A percentile compares a stretch with the other conserved stretches of the same genome.
Evolutionary conservation across 2,797 vertebrate species (phyloP).

Genomic region (Gallirallus australis): DNA sequence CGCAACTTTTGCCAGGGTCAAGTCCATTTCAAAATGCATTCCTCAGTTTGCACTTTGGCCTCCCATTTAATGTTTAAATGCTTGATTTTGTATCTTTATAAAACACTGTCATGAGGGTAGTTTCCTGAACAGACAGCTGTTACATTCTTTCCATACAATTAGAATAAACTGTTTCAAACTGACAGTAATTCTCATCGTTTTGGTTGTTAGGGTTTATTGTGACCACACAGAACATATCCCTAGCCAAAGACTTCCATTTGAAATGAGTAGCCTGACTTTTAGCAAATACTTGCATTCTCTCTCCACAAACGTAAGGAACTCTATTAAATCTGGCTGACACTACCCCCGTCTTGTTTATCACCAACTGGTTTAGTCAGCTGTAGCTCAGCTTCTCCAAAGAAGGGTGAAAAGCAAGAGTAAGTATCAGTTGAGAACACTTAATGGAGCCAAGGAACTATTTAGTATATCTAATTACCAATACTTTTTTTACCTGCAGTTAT

Average conservation of each 20-base stretch:
- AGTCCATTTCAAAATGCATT: neutral
- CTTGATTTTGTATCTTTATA: neutral
- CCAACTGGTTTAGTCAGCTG: neutral
- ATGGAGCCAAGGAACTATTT: conserved; percentile 5
- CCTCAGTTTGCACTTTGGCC: neutral
- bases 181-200: neutral
- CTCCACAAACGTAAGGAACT: neutral
- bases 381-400: neutral
- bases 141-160: neutral
- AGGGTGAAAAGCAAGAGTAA: neutral
- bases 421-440: neutral
- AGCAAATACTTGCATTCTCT: neutral
- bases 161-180: neutral
- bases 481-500: neutral
- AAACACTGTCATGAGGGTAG: neutral
- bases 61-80: neutral
- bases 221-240: neutral
- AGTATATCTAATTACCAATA: conserved; percentile 11
- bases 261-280: neutral
- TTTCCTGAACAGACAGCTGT: neutral
- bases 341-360: neutral
- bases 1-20: neutral
- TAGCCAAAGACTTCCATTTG: neutral
- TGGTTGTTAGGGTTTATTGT: neutral
- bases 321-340: neutral